These are phyloP conservation scores for Eupithecia subumbrata DNA, from an alignment of 2,888 invertebrate species.

Conservation along the genomic window DNA sequence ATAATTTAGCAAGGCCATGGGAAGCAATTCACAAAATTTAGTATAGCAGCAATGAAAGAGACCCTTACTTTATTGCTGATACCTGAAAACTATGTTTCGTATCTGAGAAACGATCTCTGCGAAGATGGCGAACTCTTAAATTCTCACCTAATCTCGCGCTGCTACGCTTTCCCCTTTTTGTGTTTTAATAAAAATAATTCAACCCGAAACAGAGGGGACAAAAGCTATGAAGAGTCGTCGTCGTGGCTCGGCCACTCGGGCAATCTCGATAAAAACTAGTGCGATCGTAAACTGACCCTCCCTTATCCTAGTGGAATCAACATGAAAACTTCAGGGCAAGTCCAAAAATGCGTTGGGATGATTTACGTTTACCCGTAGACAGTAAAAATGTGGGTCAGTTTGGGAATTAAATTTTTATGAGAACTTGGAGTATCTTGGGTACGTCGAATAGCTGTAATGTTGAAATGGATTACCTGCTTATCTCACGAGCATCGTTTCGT, in stretches of 20 bases:
- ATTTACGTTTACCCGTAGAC: constrained; percentile 65
- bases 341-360: constrained; percentile 61
- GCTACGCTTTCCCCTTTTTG: constrained; percentile 62
- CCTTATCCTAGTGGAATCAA: constrained; percentile 72
- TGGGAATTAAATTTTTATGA: constrained; percentile 72
- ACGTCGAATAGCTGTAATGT: constrained; percentile 53
- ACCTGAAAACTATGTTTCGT: constrained; percentile 52
- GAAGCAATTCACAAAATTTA: constrained; percentile 45
- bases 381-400: constrained; percentile 72
- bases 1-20: constrained; percentile 44
- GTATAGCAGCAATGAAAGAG: constrained; percentile 46
- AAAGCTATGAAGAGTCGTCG: constrained; percentile 68
- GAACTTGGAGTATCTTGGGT: constrained; percentile 49
- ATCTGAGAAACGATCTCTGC: constrained; percentile 55
- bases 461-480: constrained; percentile 58
- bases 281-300: constrained; percentile 77
- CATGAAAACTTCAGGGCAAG: constrained; percentile 61
- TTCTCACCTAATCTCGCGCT: constrained; percentile 67
- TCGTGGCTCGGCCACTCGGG: constrained; percentile 45
- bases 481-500: constrained; percentile 51
- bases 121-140: constrained; percentile 64
- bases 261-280: constrained; percentile 79
- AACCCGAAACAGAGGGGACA: constrained; percentile 67
- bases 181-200: constrained; percentile 73
- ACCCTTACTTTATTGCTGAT: constrained; percentile 50